Evolutionary conservation across 2,113 vertebrate species (phyloP).

Genomic region (Sander lucioperca): DNA sequence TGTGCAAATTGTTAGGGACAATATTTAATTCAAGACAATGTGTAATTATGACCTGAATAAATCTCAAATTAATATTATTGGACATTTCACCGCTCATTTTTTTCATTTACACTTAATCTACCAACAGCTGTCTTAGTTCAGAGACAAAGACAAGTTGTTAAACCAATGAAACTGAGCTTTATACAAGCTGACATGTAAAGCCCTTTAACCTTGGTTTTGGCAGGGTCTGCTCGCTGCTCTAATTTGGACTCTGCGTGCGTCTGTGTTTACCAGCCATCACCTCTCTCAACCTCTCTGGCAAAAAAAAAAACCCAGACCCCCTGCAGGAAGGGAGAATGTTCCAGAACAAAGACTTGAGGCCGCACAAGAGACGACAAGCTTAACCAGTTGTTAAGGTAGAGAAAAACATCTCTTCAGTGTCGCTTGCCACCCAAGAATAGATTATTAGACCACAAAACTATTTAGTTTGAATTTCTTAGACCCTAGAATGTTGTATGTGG

Average conservation of each 20-base stretch:
- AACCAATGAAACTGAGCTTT: constrained; percentile 40
- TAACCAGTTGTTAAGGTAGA: constrained; percentile 11
- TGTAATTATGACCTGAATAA: constrained; percentile 82
- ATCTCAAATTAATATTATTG: constrained; percentile 54
- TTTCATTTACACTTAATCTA: constrained; percentile 48
- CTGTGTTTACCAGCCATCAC: constrained; percentile 66
- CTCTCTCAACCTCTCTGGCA: constrained; percentile 49
- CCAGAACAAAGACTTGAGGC: constrained; percentile 47
- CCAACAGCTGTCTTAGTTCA: neutral
- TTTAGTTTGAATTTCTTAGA: neutral
- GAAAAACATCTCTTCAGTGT: constrained; percentile 18
- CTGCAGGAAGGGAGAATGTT: constrained; percentile 55
- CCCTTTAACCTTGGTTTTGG: constrained; percentile 58
- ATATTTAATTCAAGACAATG: constrained; percentile 80
- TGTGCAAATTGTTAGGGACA: constrained; percentile 76
- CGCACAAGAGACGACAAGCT: constrained; percentile 40
- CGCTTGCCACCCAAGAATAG: neutral
- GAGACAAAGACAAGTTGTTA: constrained; percentile 16
- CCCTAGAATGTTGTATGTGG: neutral
- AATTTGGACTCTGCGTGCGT: constrained; percentile 68
- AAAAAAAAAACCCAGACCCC: constrained; percentile 24
- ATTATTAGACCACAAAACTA: neutral
- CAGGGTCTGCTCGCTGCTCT: constrained; percentile 41
- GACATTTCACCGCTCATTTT: constrained; percentile 21
- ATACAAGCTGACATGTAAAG: constrained; percentile 56